Percentiles rank a stretch among this genome's conserved stretches.
phyloP scores from a whole-genome alignment of 2,888 invertebrate species.

The Drosophila gaucha region DNA sequence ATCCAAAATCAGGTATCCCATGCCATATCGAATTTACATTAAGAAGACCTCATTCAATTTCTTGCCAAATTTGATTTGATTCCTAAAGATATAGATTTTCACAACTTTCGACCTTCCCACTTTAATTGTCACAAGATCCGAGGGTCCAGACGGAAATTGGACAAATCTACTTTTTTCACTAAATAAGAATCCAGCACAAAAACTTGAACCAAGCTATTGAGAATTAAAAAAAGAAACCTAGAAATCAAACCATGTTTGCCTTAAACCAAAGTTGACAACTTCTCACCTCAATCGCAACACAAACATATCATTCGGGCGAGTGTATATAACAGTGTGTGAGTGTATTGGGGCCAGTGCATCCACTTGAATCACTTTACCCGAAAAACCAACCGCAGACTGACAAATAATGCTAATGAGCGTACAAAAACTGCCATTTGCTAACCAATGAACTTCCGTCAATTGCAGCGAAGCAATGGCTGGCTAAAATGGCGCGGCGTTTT shows the following conservation, averaged over 20 bases:
- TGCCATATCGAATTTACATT: no score
- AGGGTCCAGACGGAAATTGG: no score
- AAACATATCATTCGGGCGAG: conserved; percentile 14
- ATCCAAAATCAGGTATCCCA: no score
- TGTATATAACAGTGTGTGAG: conserved; percentile 8
- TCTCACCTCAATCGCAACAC: conserved; percentile 8
- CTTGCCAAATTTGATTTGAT: no score
- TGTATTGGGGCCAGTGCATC: conserved; percentile 39
- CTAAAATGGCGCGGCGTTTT: conserved; percentile 68
- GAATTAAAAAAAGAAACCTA: neutral
- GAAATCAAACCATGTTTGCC: conserved; percentile 7
- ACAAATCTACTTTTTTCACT: no score
- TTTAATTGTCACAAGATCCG: no score
- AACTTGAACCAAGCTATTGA: neutral
- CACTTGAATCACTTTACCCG: conserved; percentile 68
- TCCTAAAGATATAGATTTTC: no score
- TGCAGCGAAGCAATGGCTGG: conserved; percentile 68
- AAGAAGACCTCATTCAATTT: no score
- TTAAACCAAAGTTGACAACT: conserved; percentile 23
- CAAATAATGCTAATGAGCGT: conserved; percentile 80
- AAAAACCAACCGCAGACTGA: conserved; percentile 69
- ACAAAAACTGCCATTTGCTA: conserved; percentile 80
- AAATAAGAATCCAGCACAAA: neutral
- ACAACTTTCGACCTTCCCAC: no score
- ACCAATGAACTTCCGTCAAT: conserved; percentile 78